A percentile compares a stretch with the other conserved stretches of the same genome.
phyloP scores from a whole-genome alignment of 2,888 invertebrate species.

The Phania funesta region DNA sequence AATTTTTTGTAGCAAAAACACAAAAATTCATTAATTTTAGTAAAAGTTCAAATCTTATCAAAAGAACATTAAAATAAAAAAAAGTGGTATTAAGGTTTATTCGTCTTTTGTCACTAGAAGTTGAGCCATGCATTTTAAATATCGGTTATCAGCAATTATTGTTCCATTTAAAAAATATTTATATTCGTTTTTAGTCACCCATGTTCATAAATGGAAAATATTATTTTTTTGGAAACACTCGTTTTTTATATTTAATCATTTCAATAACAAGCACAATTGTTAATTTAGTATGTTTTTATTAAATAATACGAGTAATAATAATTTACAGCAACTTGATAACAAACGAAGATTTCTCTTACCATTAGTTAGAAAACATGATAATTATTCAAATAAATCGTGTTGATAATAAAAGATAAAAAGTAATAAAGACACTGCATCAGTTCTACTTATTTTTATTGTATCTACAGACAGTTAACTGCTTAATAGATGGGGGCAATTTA shows the following conservation, averaged over 20 bases:
- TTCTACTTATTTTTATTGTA: too few relatives aligned
- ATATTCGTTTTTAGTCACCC: neutral
- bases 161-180: conserved; percentile 2
- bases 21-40: neutral
- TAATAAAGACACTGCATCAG: too few relatives aligned
- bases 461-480: too few relatives aligned
- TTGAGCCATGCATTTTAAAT: conserved; percentile 7
- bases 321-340: conserved; percentile 3
- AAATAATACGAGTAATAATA: conserved; percentile 2
- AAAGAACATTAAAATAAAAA: neutral
- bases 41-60: conserved; percentile 23
- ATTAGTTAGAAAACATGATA: conserved; percentile 3
- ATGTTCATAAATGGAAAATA: neutral
- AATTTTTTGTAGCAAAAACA: too few relatives aligned
- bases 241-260: neutral
- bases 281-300: neutral
- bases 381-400: conserved; percentile 15
- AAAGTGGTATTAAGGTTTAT: neutral
- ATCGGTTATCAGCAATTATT: conserved; percentile 5
- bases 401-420: conserved; percentile 22
- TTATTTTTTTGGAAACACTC: neutral
- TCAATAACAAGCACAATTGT: neutral
- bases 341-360: neutral
- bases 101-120: neutral
- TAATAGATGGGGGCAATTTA: too few relatives aligned